These are phyloP conservation scores for Epirrhoe alternata DNA, from an alignment of 2,888 invertebrate species.

Conservation along the genomic window DNA sequence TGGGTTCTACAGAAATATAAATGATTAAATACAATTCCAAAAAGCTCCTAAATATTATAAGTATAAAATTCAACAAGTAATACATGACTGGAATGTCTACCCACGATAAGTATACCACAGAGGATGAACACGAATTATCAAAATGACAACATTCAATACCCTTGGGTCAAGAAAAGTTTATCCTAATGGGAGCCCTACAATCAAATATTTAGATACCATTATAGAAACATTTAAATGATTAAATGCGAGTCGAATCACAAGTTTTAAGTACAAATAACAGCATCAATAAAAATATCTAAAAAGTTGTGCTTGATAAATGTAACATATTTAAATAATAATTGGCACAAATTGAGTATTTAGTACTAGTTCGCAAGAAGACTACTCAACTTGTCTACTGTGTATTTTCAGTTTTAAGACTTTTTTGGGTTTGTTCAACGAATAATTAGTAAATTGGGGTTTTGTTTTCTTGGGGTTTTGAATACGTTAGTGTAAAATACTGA, in stretches of 20 bases:
- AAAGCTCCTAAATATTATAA: constrained; percentile 47
- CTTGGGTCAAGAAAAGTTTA: constrained; percentile 1
- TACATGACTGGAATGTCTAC: constrained; percentile 59
- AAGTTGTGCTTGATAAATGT: constrained; percentile 53
- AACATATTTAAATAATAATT: constrained; percentile 56
- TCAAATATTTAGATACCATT: constrained; percentile 1
- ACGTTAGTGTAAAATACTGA: neutral
- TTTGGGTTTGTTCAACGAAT: neutral
- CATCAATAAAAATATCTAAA: constrained; percentile 37
- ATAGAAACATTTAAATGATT: constrained; percentile 10
- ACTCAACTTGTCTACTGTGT: constrained; percentile 42
- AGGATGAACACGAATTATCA: constrained; percentile 64
- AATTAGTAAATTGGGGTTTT: neutral
- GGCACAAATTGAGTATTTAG: constrained; percentile 76
- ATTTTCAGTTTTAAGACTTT: constrained; percentile 1
- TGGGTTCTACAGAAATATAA: constrained; percentile 58
- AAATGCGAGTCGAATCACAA: constrained; percentile 20
- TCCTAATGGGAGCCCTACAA: neutral
- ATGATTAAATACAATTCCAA: constrained; percentile 55
- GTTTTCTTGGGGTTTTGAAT: constrained; percentile 4
- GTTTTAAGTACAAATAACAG: constrained; percentile 24
- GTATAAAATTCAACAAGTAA: constrained; percentile 44
- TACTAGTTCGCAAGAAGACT: constrained; percentile 54
- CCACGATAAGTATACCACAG: constrained; percentile 63
- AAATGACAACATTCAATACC: constrained; percentile 24